Percentiles rank a stretch among this genome's conserved stretches.
Conservation (phyloP, 35 echinoderm and acorn worm genomes). For the Lytechinus variegatus region DNA sequence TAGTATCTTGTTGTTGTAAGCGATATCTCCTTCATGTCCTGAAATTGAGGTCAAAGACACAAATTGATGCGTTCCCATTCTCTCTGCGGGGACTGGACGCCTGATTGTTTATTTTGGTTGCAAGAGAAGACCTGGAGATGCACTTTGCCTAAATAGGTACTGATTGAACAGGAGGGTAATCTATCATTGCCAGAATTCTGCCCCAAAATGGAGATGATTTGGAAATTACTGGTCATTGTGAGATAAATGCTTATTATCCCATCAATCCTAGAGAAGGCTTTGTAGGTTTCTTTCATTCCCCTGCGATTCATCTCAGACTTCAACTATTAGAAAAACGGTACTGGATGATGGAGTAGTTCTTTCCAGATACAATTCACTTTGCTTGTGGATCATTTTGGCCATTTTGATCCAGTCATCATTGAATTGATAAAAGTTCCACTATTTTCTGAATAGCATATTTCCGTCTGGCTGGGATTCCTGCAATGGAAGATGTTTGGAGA, state of each 20-base stretch:
- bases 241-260: neutral
- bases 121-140: neutral
- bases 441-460: neutral
- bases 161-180: neutral
- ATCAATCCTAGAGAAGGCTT: neutral
- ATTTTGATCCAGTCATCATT: neutral
- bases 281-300: neutral
- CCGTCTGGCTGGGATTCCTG: neutral
- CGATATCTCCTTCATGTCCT: neutral
- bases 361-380: neutral
- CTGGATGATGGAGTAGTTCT: neutral
- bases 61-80: neutral
- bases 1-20: neutral
- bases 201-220: neutral
- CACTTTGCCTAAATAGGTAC: neutral
- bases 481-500: neutral
- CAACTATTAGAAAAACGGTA: neutral
- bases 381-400: neutral
- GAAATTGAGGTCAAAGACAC: neutral
- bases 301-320: neutral
- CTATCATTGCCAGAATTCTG: neutral
- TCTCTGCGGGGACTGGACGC: neutral
- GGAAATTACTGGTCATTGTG: constrained; percentile 1
- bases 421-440: neutral
- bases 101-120: neutral